Conservation (phyloP, 2,797 vertebrate species). For the Platyrinchus mystaceus region DNA sequence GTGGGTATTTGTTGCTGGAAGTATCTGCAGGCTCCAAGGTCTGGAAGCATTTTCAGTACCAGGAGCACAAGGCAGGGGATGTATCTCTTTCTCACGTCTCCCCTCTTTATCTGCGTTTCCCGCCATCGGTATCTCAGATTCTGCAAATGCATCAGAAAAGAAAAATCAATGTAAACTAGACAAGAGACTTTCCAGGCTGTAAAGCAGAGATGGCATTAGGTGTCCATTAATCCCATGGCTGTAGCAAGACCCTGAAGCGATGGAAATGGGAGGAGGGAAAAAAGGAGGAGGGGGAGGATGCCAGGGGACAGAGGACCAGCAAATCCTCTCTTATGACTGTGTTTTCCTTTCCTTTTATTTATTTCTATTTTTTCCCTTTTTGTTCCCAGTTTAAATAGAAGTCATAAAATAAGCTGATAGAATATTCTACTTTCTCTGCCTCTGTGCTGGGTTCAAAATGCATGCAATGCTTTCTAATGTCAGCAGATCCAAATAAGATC, state of each 20-base stretch:
- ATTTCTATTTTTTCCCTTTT: background rate
- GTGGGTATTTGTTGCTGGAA: background rate
- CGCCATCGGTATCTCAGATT: slow-evolving; percentile 56
- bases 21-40: background rate
- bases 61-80: background rate
- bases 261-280: background rate
- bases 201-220: slow-evolving; percentile 52
- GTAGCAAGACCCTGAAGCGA: background rate
- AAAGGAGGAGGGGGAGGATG: background rate
- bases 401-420: slow-evolving; percentile 16
- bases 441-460: background rate
- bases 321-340: background rate
- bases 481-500: slow-evolving; percentile 38
- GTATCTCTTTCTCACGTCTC: background rate
- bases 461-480: slow-evolving; percentile 23
- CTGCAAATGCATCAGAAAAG: slow-evolving; percentile 73
- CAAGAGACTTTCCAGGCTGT: slow-evolving; percentile 62
- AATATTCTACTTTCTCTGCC: background rate
- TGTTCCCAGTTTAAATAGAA: background rate
- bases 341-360: background rate
- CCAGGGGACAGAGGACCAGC: background rate
- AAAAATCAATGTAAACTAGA: slow-evolving; percentile 73
- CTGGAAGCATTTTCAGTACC: background rate
- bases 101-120: slow-evolving; percentile 53
- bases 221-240: slow-evolving; percentile 48